Evolutionary conservation across 2,888 invertebrate species (phyloP), one percentile per base, ranked within the genome.

Genomic region (Auanema sp.): DNA sequence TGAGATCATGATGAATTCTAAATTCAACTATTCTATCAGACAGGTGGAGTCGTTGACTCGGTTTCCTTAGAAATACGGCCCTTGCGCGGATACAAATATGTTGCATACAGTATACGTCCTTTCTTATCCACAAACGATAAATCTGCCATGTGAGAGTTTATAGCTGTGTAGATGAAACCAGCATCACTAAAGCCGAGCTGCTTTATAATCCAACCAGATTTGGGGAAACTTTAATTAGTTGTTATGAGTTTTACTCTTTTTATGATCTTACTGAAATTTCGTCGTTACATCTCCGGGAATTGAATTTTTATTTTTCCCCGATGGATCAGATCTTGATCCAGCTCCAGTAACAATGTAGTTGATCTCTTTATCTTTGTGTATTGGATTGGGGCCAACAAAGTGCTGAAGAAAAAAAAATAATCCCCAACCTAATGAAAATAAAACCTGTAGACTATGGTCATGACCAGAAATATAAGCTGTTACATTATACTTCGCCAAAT

Each of bases 401-500:
- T 72, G 72, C 72, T 69, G 68, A 64, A 72, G 59, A 18, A 16
- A 12, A 49, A 40, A 8, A 3, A 8, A 5, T 3, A 33, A 33
- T n/a, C n/a, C 33, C 33, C 33, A 18, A 47, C 10, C 10, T 52
- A 5, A 6, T 52, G 25, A n/a, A 12, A 14, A 14, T 12, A 47
- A 14, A 33, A 84, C 84, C 78, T 87, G 87, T 23, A 87, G 68
- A 59, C 85, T 85, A 73, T 87, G 87, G 66, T 87, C 87, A 73
- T 87, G 87, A 10, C 87, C 87, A 71, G 84, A 81, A 51, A 87
- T 72, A 74, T 87, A 86, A 2, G 85, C 86, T 51, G 83, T 84
- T 4, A 84, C 86, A 47, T 80, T 76, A 75, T 86, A 85, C 66
- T 85, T 84, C 64, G 84, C 76, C 40, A 87, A 71, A 63, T 87